A percentile compares a stretch with the other conserved stretches of the same genome.
phyloP scores from a whole-genome alignment of 2,113 vertebrate species.

The Amblyornis subalaris region DNA sequence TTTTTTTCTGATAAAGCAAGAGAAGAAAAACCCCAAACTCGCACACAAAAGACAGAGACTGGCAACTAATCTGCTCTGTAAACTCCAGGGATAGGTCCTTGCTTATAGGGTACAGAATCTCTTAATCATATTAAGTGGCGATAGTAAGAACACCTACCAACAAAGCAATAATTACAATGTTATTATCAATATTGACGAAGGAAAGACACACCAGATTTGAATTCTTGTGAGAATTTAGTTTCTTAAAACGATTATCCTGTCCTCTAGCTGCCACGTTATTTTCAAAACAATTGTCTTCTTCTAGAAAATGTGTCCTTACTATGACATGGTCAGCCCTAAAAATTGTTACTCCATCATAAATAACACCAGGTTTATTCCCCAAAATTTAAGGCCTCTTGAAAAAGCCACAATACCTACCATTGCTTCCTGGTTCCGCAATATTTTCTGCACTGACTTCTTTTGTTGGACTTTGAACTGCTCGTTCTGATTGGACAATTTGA shows the following conservation, averaged over 20 bases:
- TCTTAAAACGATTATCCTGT: neutral
- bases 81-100: neutral
- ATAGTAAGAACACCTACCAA: neutral
- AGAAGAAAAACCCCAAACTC: neutral
- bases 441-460: constrained; percentile 63
- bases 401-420: constrained; percentile 13
- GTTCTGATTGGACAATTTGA: constrained; percentile 23
- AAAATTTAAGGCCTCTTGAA: neutral
- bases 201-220: neutral
- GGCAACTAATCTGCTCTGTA: neutral
- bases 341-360: neutral
- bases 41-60: neutral
- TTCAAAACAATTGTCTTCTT: neutral
- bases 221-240: neutral
- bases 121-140: neutral
- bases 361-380: neutral
- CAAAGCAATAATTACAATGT: neutral
- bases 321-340: neutral
- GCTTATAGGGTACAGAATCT: neutral
- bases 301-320: neutral
- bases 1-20: neutral
- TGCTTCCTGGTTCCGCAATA: constrained; percentile 25
- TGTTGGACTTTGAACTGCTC: constrained; percentile 54
- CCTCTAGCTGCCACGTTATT: neutral
- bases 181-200: neutral